These are phyloP conservation scores for Vesta saturnalis DNA, from an alignment of 2,888 invertebrate genomes.

Conservation along the genomic window DNA sequence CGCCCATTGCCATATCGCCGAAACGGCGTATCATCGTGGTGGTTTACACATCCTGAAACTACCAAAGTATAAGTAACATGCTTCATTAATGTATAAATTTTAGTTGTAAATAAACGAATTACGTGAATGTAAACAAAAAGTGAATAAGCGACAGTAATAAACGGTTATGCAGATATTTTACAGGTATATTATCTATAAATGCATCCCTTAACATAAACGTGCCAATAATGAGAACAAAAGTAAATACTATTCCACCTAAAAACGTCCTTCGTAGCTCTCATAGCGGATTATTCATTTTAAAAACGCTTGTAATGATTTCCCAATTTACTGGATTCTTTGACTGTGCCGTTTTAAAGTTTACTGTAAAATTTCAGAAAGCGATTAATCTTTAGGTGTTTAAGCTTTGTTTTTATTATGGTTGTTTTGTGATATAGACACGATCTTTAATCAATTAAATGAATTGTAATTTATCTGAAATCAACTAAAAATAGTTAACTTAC, in stretches of 20 bases:
- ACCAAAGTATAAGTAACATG: conserved; percentile 17
- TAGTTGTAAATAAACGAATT: neutral
- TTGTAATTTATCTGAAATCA: neutral
- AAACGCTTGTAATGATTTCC: conserved; percentile 59
- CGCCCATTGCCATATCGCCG: conserved; percentile 46
- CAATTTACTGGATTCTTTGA: conserved; percentile 54
- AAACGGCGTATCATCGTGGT: conserved; percentile 52
- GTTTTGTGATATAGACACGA: too few relatives aligned
- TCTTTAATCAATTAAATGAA: neutral
- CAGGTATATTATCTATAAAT: conserved; percentile 27
- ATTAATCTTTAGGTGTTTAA: neutral
- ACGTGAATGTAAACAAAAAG: too few relatives aligned
- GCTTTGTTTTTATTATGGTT: neutral
- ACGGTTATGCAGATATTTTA: conserved; percentile 5
- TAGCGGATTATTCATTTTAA: conserved; percentile 52
- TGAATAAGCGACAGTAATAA: neutral
- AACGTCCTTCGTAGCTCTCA: conserved; percentile 51
- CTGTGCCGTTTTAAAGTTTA: conserved; percentile 34
- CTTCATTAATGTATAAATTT: neutral
- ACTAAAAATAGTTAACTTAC: neutral
- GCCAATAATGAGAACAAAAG: conserved; percentile 58
- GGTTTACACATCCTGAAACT: conserved; percentile 57
- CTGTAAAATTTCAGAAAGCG: neutral
- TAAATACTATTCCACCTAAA: conserved; percentile 55
- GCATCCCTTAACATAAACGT: conserved; percentile 44